These are phyloP conservation scores for Platycheirus rosarum DNA, from an alignment of 2,888 invertebrate genomes.

Conservation along the genomic window DNA sequence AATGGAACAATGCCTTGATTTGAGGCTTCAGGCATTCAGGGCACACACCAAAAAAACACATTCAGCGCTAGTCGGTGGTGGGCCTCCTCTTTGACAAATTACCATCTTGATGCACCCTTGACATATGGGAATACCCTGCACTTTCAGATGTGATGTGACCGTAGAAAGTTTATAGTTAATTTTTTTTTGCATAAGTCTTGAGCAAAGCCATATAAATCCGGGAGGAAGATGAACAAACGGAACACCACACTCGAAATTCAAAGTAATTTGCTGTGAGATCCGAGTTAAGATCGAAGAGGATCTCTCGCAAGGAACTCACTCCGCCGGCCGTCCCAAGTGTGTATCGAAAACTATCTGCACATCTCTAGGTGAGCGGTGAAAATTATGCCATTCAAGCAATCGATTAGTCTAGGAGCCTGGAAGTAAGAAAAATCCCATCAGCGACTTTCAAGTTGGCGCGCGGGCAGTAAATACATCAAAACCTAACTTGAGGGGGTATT, in stretches of 20 bases:
- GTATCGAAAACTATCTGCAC: constrained; percentile 9
- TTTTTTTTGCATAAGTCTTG: constrained; percentile 21
- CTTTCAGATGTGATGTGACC: constrained; percentile 52
- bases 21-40: constrained; percentile 56
- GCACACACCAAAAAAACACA: constrained; percentile 53
- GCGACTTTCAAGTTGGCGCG: constrained; percentile 37
- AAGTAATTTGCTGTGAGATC: constrained; percentile 49
- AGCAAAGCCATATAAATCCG: constrained; percentile 28
- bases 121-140: constrained; percentile 72
- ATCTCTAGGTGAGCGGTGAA: constrained; percentile 43
- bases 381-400: constrained; percentile 62
- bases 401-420: constrained; percentile 47
- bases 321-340: background rate
- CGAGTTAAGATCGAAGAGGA: constrained; percentile 35
- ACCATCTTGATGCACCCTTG: constrained; percentile 74
- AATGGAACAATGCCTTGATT: constrained; percentile 64
- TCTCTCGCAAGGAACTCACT: constrained; percentile 34
- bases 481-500: constrained; percentile 27
- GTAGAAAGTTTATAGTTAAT: constrained; percentile 62
- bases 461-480: constrained; percentile 57
- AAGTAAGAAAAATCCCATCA: constrained; percentile 34
- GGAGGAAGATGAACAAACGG: constrained; percentile 21
- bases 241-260: constrained; percentile 53
- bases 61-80: constrained; percentile 45
- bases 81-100: constrained; percentile 73